phyloP scores from a whole-genome alignment of 2,113 vertebrate species.

The Eretmochelys imbricata region DNA sequence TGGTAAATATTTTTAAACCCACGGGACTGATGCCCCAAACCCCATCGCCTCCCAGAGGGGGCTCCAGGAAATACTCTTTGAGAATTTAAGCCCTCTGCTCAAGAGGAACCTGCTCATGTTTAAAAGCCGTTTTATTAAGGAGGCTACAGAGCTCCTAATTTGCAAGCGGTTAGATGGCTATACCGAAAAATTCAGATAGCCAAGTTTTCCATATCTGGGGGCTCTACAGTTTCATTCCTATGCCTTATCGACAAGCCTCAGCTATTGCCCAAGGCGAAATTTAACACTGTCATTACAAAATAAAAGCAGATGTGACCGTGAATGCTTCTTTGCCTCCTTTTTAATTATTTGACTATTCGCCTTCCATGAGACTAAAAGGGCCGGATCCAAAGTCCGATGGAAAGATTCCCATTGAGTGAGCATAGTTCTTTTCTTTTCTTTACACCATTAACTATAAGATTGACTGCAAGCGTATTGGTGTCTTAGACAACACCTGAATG shows the following conservation, averaged over 20 bases:
- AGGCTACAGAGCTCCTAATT: conserved; percentile 60
- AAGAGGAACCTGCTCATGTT: conserved; percentile 56
- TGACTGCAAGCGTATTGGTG: neutral
- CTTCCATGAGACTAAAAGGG: conserved; percentile 58
- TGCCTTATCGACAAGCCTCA: conserved; percentile 66
- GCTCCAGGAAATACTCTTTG: too few relatives aligned
- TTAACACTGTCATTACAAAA: conserved; percentile 69
- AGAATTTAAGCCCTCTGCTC: neutral
- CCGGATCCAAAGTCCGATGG: neutral
- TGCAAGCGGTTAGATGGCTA: conserved; percentile 30
- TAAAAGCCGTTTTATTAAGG: conserved; percentile 72
- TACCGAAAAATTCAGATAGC: conserved; percentile 69
- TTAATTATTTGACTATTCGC: neutral
- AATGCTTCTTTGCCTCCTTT: neutral
- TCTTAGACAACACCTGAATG: too few relatives aligned
- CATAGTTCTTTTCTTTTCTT: neutral
- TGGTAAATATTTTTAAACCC: too few relatives aligned
- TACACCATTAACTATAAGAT: neutral
- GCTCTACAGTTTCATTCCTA: conserved; percentile 63
- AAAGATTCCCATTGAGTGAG: conserved; percentile 45
- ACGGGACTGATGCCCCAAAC: too few relatives aligned
- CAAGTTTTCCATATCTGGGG: conserved; percentile 53
- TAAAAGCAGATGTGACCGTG: conserved; percentile 60
- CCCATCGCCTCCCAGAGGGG: too few relatives aligned
- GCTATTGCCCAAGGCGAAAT: conserved; percentile 65